Evolutionary conservation across 2,797 vertebrate species (phyloP), one percentile per base, ranked within the genome.

Genomic region (Syncerus caffer): DNA sequence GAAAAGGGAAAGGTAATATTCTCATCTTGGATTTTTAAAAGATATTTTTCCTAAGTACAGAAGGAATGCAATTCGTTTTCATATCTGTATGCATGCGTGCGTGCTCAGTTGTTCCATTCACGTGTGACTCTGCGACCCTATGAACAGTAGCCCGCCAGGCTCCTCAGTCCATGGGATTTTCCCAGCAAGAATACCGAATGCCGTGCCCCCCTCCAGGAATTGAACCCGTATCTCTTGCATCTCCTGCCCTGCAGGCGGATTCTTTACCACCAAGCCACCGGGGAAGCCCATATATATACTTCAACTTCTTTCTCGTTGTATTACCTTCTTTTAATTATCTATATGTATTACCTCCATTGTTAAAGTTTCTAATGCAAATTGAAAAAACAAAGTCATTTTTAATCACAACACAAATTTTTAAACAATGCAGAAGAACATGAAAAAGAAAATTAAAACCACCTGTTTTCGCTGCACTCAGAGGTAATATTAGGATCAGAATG

Each of bases 341-440:
- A 1, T 64, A 50, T 23, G 23, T 50, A 50, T 94, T 34, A 62
- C 38, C 14, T 64, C 55, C 15, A 6, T n/a, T 19, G 42, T 67
- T 90, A 84, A 42, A 42, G 45, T 45, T 85, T 92, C 58, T 89
- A 89, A 95, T 38, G 50, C 7, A 79, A 67, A 45, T 58, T 51
- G n/a, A 55, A 79, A 88, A 83, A 74, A 34, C 53, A 64, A 62
- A 23, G 19, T 64, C 21, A 57, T 15, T 87, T 57, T 78, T 51
- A 34, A 23, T 60, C 51, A 71, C 13, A 89, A 29, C 45, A 90
- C 31, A 85, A 74, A 82, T 42, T n/a, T 38, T 74, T 38, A 27
- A 85, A 31, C 16, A 47, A 27, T 78, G n/a, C 55, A 85, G 79
- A 23, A 74, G 55, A 85, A 31, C 13, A 38, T 8, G 47, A 80